Base-by-base conservation (phyloP, 64 coral and sea anemone species). In the Pocillopora verrucosa region DNA sequence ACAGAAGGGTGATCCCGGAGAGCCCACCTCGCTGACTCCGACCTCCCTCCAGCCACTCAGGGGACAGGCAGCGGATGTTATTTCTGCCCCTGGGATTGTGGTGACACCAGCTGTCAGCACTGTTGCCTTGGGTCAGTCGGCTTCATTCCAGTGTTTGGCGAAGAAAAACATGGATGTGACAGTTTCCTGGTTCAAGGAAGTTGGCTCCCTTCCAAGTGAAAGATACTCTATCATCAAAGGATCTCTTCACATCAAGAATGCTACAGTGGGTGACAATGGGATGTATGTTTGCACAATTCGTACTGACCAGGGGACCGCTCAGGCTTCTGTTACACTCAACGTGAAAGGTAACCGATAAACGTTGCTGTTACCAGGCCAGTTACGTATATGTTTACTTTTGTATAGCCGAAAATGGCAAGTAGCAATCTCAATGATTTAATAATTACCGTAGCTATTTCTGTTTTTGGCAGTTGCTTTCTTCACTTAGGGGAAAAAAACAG, bases 231-330 rank as follows among this genome's bases (percentile, higher is more conserved):
- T 76, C 57, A 62, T 92, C 36, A 89, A 92, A 89, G 94, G 94
- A 74, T 72, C 83, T 9, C 80, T 95, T 1, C 64, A 92, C 57
- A 84, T 95, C 59, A 92, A 61, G 59, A 85, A 89, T 69, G 80
- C 76, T 12, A 59, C 34, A 17, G 80, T 86, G 16, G 34, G 88
- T n/a, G 94, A 95, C 65, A 75, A 89, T 36, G 94, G 90, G 17
- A 65, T 82, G 25, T 95, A 89, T 74, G 65, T 79, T 63, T 95
- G 94, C 38, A 95, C 94, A 17, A 87, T 95, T 87, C 74, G 88
- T 13, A 92, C 61, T 24, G 62, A 76, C 45, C 60, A 61, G 14
- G 94, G 94, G 34, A 80, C 88, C 41, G 90, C 74, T 37, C 70
- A 89, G 72, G 90, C 87, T 22, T 63, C 88, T 16, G 94, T 95